Evolutionary conservation across 2,888 invertebrate species (phyloP).

Genomic region (Drosophila sordidapex): DNA sequence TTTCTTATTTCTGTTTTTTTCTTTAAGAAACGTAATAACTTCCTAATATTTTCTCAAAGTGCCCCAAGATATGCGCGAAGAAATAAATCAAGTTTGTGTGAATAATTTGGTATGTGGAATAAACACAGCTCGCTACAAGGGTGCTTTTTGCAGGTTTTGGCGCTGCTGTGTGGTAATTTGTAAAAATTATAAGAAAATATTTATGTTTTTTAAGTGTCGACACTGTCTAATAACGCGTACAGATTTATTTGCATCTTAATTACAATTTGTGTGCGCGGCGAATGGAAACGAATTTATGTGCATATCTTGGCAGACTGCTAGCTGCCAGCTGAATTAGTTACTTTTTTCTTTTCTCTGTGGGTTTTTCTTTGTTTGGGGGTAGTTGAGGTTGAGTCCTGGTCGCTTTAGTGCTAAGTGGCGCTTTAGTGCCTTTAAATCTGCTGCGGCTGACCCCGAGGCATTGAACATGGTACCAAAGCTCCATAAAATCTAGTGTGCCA

Average conservation of each 20-base stretch:
- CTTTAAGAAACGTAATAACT: neutral
- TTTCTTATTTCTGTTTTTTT: neutral
- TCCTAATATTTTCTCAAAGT: neutral
- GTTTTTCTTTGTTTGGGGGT: neutral
- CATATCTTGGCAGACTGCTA: constrained; percentile 3
- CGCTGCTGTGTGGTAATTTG: constrained; percentile 49
- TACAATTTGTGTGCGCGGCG: constrained; percentile 61
- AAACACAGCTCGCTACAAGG: neutral
- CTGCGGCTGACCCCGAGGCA: constrained; percentile 47
- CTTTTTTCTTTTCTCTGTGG: neutral
- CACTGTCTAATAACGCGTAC: constrained; percentile 49
- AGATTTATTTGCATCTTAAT: constrained; percentile 79
- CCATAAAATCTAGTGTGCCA: constrained; percentile 69
- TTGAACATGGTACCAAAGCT: constrained; percentile 37
- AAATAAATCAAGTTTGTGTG: neutral
- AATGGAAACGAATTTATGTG: constrained; percentile 50
- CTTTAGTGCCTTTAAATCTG: constrained; percentile 78
- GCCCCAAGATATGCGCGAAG: neutral
- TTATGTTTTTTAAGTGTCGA: constrained; percentile 34
- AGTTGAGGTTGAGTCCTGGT: constrained; percentile 41
- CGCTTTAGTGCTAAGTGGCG: constrained; percentile 77
- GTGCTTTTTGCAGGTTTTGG: neutral
- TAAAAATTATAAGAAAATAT: constrained; percentile 53
- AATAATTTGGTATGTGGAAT: constrained; percentile 10
- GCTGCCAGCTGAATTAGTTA: neutral